Base-by-base conservation (phyloP, 2,113 vertebrate species). In the Sakesphorus luctuosus region DNA sequence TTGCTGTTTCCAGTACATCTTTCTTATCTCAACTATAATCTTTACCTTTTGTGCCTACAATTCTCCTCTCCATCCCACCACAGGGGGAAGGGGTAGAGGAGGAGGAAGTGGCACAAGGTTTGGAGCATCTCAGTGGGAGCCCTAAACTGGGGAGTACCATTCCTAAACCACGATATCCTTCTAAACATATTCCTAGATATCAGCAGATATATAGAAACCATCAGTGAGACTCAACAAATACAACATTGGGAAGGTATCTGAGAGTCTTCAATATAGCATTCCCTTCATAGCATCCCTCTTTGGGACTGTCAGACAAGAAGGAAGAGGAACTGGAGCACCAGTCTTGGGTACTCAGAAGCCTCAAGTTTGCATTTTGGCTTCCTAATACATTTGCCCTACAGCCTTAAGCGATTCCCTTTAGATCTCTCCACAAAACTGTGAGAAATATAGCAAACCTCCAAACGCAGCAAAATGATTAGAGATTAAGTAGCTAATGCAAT, bases 91-190 rank as follows among this genome's bases (percentile, higher is more conserved):
- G 11, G 16, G 24, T 36, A 31, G 52, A 7, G 8, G 3, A 38
- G 33, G 36, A n/a, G 28, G 21, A 28, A 52, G 7, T 4, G 11
- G 29, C 13, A 4, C 0, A 0, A 31, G 11, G 17, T 76, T 76
- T 62, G 4, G 20, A 47, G 11, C 9, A 17, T 47, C n/a, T 29
- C 38, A 47, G 29, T 12, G 24, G 33, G 29, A 61, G 69, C 11
- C 35, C 28, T 61, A 18, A 61, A 61, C 1, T n/a, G n/a, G 18
- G 10, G 28, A 46, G 28, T 33, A 75, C n/a, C 38, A 35, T 31
- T 82, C 53, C 38, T 76, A 53, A 61, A n/a, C 38, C 69, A 61
- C 6, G 4, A 11, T 35, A 69, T 26, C 40, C 31, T 84, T 94
- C 55, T 38, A 62, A 3, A 79, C 6, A 1, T 63, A 40, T 55